Conservation (phyloP, 2,797 vertebrate genomes). For the Streptopelia turtur region DNA sequence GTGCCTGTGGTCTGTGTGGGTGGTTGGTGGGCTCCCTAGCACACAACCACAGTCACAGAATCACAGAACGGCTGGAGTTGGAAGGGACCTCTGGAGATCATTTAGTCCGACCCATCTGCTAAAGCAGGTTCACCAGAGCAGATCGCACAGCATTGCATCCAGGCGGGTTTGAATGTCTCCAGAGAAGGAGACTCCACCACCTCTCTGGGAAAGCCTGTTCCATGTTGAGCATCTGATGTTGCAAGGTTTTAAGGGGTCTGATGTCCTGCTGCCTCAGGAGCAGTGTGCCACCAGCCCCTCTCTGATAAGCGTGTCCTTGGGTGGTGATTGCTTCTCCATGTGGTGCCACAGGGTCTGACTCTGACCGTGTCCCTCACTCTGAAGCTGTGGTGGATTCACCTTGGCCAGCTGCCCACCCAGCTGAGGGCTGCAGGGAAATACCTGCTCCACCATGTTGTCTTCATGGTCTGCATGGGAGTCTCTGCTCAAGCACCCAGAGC, state of each 20-base stretch:
- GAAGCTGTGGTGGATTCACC: background rate
- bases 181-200: too few relatives aligned
- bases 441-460: fast-evolving
- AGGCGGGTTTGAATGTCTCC: too few relatives aligned
- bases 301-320: background rate
- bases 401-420: background rate
- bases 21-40: background rate
- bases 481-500: background rate
- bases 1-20: fast-evolving
- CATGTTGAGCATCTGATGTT: fast-evolving
- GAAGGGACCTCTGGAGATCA: too few relatives aligned
- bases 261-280: background rate
- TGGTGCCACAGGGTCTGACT: background rate
- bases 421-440: background rate
- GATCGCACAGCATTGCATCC: too few relatives aligned
- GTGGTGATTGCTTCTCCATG: background rate
- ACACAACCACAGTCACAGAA: fast-evolving
- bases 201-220: too few relatives aligned
- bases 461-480: background rate
- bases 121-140: too few relatives aligned
- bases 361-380: background rate
- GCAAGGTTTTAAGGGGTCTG: background rate
- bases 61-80: too few relatives aligned
- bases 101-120: too few relatives aligned
- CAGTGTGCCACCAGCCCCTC: background rate